Base-by-base conservation (phyloP, 2,797 vertebrate genomes). In the Molossus alvarezi region DNA sequence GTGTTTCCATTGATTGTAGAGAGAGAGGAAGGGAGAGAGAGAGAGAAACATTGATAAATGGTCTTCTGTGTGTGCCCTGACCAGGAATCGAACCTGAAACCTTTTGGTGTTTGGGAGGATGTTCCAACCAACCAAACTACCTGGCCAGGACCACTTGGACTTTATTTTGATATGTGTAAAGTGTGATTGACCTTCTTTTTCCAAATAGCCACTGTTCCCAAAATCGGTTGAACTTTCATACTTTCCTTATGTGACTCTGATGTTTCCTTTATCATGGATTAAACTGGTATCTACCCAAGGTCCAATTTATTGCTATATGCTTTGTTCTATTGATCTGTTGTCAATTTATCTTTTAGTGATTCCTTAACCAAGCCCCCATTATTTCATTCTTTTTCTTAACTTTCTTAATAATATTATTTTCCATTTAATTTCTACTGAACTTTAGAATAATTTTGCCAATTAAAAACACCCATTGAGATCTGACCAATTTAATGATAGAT, bases 391-490 rank as follows among this genome's bases (percentile, higher is more conserved):
- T 93, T 69, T 48, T 62, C 41, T 33, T 48, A 60, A 53, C n/a
- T 55, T 76, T 89, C 11, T 75, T 60, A 69, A 33, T 4, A 73
- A 33, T 72, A 41, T 57, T 82, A 3, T 65, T 86, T 83, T 69
- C 41, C 33, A 57, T 86, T 82, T 79, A 37, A 14, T 58, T 86
- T 64, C 20, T 75, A 37, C 6, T 90, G 29, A 90, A 90, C 62
- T 88, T 90, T 25, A 81, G 9, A 73, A 75, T 87, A 64, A 75
- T 69, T 90, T 60, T 87, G n/a, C 10, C 29, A 80, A 8, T 72
- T 88, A 60, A 90, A 92, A 86, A 71, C 27, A 89, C 33, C 21
- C 58, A 60, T 23, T 84, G 65, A 96, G n/a, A 84, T 58, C 23
- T 72, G 67, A 81, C 64, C 14, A 84, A 15, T 45, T 85, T 27